Evolutionary conservation across 2,113 vertebrate species (phyloP).

Genomic region (Ellobius talpinus): DNA sequence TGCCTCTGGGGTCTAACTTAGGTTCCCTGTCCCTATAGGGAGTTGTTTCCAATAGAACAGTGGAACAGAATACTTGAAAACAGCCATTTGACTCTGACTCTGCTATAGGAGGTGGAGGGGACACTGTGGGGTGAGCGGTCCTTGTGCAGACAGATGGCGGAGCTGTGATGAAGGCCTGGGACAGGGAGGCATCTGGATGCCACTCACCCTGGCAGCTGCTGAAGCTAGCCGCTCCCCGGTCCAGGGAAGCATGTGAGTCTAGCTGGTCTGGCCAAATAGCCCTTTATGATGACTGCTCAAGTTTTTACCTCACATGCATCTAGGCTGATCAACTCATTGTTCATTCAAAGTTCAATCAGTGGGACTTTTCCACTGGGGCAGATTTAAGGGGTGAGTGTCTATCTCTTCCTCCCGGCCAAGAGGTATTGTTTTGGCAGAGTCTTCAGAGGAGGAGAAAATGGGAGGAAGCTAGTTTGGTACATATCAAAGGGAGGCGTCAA

Average conservation of each 20-base stretch:
- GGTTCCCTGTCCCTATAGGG: neutral
- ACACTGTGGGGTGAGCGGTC: neutral
- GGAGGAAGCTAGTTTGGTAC: neutral
- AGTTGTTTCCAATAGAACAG: neutral
- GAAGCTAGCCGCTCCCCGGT: neutral
- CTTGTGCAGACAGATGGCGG: too few species aligned
- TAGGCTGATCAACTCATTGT: neutral
- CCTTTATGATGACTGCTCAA: neutral
- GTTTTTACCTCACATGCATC: neutral
- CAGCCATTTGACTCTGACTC: neutral
- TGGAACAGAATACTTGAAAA: neutral
- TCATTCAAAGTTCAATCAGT: neutral
- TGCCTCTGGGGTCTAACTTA: neutral
- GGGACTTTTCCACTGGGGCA: neutral
- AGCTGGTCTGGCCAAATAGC: neutral
- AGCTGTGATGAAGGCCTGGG: too few species aligned
- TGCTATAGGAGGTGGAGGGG: neutral
- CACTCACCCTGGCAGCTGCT: neutral
- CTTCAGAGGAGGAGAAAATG: neutral
- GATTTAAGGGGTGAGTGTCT: neutral
- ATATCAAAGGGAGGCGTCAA: slow-evolving; percentile 68
- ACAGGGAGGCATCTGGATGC: neutral
- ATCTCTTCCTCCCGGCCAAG: neutral
- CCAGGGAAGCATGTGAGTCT: neutral
- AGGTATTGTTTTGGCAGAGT: slow-evolving; percentile 8